Percentiles rank a stretch among this genome's conserved stretches.
Conservation (phyloP, 2,888 invertebrate species). For the Poecilus cupreus region DNA sequence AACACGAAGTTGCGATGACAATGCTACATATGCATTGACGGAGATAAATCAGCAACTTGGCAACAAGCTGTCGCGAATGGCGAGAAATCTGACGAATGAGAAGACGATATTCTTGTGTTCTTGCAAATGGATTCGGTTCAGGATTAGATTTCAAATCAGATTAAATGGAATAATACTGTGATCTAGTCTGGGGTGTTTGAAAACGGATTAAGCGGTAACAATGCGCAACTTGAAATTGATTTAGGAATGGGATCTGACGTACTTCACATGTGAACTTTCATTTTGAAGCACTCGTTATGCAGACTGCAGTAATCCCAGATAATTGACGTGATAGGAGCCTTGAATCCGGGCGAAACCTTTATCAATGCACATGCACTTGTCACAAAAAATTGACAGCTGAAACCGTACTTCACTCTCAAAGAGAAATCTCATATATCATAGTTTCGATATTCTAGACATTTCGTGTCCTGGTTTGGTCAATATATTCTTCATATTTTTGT, state of each 20-base stretch:
- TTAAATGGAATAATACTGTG: conserved; percentile 11
- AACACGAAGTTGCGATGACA: not conserved
- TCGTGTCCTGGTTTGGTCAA: too few relatives aligned
- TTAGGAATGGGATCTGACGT: not conserved
- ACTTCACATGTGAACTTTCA: not conserved
- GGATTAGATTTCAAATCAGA: conserved; percentile 41
- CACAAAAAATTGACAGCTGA: too few relatives aligned
- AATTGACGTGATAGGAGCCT: not conserved
- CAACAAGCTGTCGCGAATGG: not conserved
- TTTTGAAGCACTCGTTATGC: not conserved
- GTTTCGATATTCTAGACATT: too few relatives aligned
- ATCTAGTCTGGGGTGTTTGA: conserved; percentile 28
- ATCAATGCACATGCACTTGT: too few relatives aligned
- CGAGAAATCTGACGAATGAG: not conserved
- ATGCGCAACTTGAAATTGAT: conserved; percentile 18
- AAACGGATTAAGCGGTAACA: conserved; percentile 27
- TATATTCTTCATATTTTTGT: too few relatives aligned
- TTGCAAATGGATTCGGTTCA: not conserved
- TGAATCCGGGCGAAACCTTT: too few relatives aligned
- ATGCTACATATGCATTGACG: not conserved
- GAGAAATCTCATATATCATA: too few relatives aligned
- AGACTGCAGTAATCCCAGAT: not conserved
- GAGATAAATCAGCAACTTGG: not conserved
- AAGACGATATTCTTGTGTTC: not conserved
- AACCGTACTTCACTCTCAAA: too few relatives aligned